Evolutionary conservation across 2,797 vertebrate species (phyloP).

Genomic region (Balearica regulorum): DNA sequence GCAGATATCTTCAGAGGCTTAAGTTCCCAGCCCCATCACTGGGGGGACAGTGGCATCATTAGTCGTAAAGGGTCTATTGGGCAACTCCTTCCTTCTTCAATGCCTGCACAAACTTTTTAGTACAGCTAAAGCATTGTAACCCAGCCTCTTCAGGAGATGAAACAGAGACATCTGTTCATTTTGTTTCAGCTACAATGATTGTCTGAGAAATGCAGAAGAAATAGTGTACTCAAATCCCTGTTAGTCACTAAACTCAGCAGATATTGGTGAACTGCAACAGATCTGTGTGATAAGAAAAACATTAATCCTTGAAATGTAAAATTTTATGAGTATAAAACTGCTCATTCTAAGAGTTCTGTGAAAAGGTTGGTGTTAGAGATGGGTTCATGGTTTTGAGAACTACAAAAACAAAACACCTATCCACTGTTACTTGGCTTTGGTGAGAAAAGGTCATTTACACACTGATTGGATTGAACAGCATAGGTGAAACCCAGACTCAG

Average conservation of each 20-base stretch:
- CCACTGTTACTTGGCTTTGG: neutral
- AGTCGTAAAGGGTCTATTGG: neutral
- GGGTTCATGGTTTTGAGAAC: neutral
- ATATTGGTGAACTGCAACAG: neutral
- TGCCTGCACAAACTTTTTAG: neutral
- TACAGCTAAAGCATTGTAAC: neutral
- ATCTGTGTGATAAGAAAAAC: neutral
- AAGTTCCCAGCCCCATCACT: neutral
- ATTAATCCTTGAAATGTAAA: neutral
- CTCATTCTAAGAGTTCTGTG: neutral
- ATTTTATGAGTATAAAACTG: neutral
- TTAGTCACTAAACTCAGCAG: neutral
- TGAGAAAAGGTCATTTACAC: neutral
- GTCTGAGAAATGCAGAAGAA: neutral
- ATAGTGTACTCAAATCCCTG: neutral
- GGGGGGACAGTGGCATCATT: neutral
- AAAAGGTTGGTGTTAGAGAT: neutral
- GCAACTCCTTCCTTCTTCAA: neutral
- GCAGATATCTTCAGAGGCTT: neutral
- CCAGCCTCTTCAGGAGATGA: neutral
- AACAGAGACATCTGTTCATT: neutral
- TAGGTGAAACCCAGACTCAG: neutral
- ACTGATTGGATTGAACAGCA: neutral
- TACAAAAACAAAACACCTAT: fast-evolving
- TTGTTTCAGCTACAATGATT: neutral